These are phyloP conservation scores for Aporrectodea caliginosa DNA, from an alignment of 1,140 invertebrate species.

Conservation along the genomic window DNA sequence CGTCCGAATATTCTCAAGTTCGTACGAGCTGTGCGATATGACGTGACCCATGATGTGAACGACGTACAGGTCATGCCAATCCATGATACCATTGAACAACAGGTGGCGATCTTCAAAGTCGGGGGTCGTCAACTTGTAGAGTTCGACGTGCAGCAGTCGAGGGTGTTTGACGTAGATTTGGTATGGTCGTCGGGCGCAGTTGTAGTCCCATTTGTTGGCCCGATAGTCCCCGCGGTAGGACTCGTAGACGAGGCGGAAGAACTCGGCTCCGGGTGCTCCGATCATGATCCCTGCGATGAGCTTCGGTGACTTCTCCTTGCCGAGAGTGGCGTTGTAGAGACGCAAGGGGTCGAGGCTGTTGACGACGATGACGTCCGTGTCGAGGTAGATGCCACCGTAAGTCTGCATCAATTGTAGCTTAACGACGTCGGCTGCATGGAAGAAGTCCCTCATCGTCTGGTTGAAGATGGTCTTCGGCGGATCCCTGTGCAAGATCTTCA, in stretches of 20 bases:
- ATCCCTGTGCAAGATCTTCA: conserved; percentile 11
- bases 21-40: not conserved
- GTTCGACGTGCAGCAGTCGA: conserved; percentile 21
- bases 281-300: conserved; percentile 51
- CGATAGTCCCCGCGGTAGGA: conserved; percentile 38
- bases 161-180: conserved; percentile 21
- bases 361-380: conserved; percentile 31
- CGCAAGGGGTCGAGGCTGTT: conserved; percentile 24
- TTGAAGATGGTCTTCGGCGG: conserved; percentile 20
- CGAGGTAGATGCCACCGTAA: conserved; percentile 32
- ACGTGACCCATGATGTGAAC: conserved; percentile 23
- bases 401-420: conserved; percentile 22
- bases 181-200: conserved; percentile 23
- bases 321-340: conserved; percentile 20
- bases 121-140: conserved; percentile 20
- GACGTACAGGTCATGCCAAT: conserved; percentile 24
- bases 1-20: conserved; percentile 10
- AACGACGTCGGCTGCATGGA: conserved; percentile 16
- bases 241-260: conserved; percentile 45
- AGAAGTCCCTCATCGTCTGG: conserved; percentile 2
- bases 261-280: conserved; percentile 45
- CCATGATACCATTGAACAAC: conserved; percentile 15
- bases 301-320: conserved; percentile 34
- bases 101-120: conserved; percentile 6
- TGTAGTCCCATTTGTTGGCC: conserved; percentile 26